These are phyloP conservation scores for Chrysolina haemoptera DNA, from an alignment of 2,888 invertebrate genomes.

Conservation along the genomic window DNA sequence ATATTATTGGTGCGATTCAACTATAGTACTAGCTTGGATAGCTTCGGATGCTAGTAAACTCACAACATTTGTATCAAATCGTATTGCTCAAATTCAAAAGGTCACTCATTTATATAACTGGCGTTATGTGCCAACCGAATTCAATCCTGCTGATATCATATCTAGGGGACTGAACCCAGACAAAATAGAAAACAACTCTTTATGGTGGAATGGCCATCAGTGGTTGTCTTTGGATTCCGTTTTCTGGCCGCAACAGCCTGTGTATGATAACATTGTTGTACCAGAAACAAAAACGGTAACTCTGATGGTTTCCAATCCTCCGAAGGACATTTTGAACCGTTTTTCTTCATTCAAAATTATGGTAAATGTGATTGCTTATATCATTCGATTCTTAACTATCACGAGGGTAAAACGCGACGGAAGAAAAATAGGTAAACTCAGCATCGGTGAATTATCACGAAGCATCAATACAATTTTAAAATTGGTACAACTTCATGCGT, in stretches of 20 bases:
- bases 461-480: neutral
- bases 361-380: no score
- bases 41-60: neutral
- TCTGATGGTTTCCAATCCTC: neutral
- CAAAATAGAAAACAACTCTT: neutral
- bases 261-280: neutral
- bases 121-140: conserved; percentile 12
- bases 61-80: conserved; percentile 17
- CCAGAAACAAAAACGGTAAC: neutral
- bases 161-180: neutral
- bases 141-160: conserved; percentile 22
- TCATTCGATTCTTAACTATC: neutral
- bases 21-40: conserved; percentile 23
- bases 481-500: conserved; percentile 6
- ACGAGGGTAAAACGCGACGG: neutral
- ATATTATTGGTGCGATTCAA: conserved; percentile 23
- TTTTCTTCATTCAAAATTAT: no score
- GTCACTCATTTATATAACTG: conserved; percentile 3
- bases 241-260: neutral
- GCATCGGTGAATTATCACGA: neutral
- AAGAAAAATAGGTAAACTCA: neutral
- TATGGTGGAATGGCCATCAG: conserved; percentile 10
- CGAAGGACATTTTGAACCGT: no score
- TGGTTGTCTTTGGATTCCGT: neutral
- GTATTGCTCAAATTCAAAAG: conserved; percentile 18